These are phyloP conservation scores for Vombatus ursinus DNA, from an alignment of 2,113 vertebrate genomes.

Conservation along the genomic window DNA sequence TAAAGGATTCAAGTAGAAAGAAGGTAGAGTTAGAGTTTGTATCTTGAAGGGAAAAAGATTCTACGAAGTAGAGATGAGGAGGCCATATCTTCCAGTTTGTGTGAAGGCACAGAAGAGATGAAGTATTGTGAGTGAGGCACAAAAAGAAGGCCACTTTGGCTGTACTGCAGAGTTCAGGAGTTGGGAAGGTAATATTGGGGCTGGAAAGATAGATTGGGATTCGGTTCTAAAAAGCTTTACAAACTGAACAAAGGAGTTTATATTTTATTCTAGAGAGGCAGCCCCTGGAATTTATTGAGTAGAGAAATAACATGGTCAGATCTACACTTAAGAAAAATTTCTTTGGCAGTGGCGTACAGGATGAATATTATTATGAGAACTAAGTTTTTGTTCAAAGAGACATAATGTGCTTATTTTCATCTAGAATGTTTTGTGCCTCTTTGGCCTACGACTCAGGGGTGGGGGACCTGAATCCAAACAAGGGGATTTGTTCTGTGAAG, in stretches of 20 bases:
- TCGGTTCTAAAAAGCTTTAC: background rate
- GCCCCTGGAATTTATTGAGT: background rate
- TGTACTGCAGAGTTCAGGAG: background rate
- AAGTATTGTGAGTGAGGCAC: background rate
- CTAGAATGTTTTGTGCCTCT: background rate
- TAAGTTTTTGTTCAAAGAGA: background rate
- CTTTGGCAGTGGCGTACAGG: background rate
- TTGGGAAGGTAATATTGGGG: background rate
- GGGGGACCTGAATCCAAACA: too few relatives aligned
- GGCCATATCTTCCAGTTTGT: background rate
- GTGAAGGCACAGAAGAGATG: background rate
- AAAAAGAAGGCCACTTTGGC: background rate
- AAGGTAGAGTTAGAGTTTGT: background rate
- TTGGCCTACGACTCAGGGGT: background rate
- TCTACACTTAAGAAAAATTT: background rate
- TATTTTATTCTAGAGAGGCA: background rate
- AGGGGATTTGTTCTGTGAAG: too few relatives aligned
- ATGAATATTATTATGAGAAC: background rate
- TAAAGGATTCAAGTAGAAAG: background rate
- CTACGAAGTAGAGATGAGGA: background rate
- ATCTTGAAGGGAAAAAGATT: background rate
- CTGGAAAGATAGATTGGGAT: background rate
- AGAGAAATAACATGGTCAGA: background rate
- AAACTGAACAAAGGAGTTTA: background rate
- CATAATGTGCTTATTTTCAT: background rate